Evolutionary conservation across 2,888 invertebrate species (phyloP), one percentile per base, ranked within the genome.

Genomic region (Panzeria rudis): DNA sequence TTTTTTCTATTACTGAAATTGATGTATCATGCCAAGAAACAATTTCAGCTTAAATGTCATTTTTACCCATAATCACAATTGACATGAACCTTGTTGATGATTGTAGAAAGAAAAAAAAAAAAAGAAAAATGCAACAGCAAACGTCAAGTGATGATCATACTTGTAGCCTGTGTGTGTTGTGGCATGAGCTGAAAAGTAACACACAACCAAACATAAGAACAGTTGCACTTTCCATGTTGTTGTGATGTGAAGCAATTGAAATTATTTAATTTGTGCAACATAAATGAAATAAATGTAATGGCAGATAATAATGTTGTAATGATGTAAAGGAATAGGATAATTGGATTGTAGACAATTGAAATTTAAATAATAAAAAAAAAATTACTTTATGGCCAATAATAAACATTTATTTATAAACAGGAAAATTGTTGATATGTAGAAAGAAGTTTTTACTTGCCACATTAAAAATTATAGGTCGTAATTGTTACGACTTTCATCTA

Each of bases 1-100:
- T 25, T 72, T 69, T 68, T 69, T 41, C 59, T 64, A 59, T 76
- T 35, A 71, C 56, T 17, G 89, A 90, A 92, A 92, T 92, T 91
- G 90, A 91, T 89, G 90, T 92, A 89, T 91, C 92, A 92, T 92
- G 92, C 91, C 89, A 90, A 90, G 91, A 92, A 92, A 92, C 91
- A 92, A 92, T 92, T 92, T 92, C 86, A 86, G 88, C 83, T 83
- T 80, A 84, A 88, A 86, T 87, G 87, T 77, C 87, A 86, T 86
- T 87, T 86, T 68, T 38, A 38, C 44, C 72, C 81, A 83, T 86
- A 87, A 87, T 86, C 84, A 84, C 83, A 87, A 83, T 87, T 76
- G 89, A 89, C 90, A 89, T 79, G 87, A 84, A 83, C 50, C 66
- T 61, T 44, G 23, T 35, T 15, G n/a, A 47, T 83, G 78, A 78